Evolutionary conservation across 2,888 invertebrate genomes (phyloP).

Genomic region (Dryobota labecula): DNA sequence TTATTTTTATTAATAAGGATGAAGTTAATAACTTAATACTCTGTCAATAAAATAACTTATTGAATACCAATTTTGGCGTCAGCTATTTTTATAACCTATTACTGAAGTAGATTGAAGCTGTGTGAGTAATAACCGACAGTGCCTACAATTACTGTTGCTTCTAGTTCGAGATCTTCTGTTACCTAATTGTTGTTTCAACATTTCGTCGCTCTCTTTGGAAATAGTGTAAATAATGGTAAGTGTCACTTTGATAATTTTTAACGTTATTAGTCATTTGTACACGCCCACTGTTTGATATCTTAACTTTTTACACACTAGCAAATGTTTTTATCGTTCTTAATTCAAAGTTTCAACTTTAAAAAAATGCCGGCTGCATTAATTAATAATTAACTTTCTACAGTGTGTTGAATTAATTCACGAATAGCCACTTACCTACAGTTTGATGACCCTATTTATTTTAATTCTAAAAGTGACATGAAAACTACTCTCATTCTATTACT

Average conservation of each 20-base stretch:
- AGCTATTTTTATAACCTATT: constrained; percentile 86
- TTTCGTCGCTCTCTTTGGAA: constrained; percentile 61
- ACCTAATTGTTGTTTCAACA: constrained; percentile 55
- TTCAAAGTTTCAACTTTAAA: constrained; percentile 31
- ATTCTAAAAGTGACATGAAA: constrained; percentile 13
- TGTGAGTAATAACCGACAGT: constrained; percentile 81
- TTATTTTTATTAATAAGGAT: constrained; percentile 59
- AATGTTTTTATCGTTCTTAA: constrained; percentile 30
- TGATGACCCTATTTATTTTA: constrained; percentile 47
- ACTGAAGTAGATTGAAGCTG: constrained; percentile 76
- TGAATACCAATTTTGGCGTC: constrained; percentile 65
- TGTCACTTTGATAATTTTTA: constrained; percentile 59
- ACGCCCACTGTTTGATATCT: constrained; percentile 68
- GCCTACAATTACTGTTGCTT: constrained; percentile 72
- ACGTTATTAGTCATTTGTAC: constrained; percentile 59
- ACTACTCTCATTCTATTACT: background rate
- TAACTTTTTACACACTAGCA: constrained; percentile 15
- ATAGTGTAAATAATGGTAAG: constrained; percentile 67
- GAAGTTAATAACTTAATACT: constrained; percentile 56
- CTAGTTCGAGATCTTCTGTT: constrained; percentile 53
- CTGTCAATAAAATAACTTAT: constrained; percentile 49
- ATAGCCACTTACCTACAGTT: constrained; percentile 31
- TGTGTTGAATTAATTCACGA: constrained; percentile 17
- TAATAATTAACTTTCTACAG: constrained; percentile 4
- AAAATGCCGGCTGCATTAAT: constrained; percentile 13